Percentiles rank a stretch among this genome's conserved stretches.
phyloP scores from a whole-genome alignment of 1,140 invertebrate genomes.

The Dendrolimus punctatus region DNA sequence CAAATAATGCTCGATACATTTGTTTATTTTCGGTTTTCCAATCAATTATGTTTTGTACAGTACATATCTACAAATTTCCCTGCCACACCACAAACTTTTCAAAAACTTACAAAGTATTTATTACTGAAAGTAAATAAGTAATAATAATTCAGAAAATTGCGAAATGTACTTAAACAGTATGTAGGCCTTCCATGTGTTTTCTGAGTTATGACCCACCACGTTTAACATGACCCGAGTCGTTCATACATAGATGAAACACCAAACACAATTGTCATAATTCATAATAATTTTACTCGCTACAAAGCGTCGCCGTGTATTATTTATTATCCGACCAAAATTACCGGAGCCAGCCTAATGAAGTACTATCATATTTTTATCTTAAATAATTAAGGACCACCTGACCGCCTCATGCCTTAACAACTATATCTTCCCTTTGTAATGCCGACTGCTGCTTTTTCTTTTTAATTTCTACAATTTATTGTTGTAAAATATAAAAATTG shows the following conservation, averaged over 20 bases:
- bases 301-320: slow-evolving; percentile 33
- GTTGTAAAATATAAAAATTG: slow-evolving; percentile 52
- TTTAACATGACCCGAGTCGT: too few species aligned
- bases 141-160: too few species aligned
- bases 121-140: too few species aligned
- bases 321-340: slow-evolving; percentile 43
- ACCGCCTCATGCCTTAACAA: slow-evolving; percentile 41
- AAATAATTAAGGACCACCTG: slow-evolving; percentile 65
- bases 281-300: slow-evolving; percentile 14
- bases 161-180: too few species aligned
- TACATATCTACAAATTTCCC: too few species aligned
- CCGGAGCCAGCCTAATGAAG: slow-evolving; percentile 47
- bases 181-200: too few species aligned
- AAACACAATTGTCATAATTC: slow-evolving; percentile 15
- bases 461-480: slow-evolving; percentile 52
- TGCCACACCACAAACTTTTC: too few species aligned
- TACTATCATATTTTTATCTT: slow-evolving; percentile 59
- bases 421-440: slow-evolving; percentile 52
- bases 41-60: too few species aligned
- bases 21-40: too few species aligned
- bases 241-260: neutral
- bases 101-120: too few species aligned
- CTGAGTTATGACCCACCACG: too few species aligned
- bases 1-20: too few species aligned
- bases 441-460: slow-evolving; percentile 49